A percentile compares a stretch with the other conserved stretches of the same genome.
Evolutionary conservation across 1,140 invertebrate genomes (phyloP).

Genomic region (Vanessa atalanta): DNA sequence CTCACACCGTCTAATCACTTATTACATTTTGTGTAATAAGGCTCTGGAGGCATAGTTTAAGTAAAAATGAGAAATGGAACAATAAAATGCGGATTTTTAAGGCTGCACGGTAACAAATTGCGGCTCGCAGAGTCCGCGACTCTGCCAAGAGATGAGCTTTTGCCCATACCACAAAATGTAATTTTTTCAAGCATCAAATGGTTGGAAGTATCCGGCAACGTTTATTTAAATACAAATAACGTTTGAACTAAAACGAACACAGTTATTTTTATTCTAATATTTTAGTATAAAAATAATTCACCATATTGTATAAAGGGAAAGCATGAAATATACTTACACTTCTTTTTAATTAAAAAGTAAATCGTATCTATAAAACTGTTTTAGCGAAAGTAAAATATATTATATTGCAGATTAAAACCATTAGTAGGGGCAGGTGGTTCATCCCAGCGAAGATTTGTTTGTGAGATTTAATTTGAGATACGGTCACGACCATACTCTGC

Average conservation of each 20-base stretch:
- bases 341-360: background rate
- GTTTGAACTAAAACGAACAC: background rate
- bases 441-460: slow-evolving; percentile 73
- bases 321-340: background rate
- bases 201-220: background rate
- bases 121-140: slow-evolving; percentile 56
- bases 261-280: background rate
- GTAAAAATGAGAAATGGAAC: slow-evolving; percentile 66
- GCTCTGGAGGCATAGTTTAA: slow-evolving; percentile 49
- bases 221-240: background rate
- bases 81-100: slow-evolving; percentile 68
- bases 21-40: too few relatives aligned
- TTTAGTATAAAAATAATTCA: too few relatives aligned
- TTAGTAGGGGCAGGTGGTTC: slow-evolving; percentile 57
- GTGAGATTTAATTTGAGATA: slow-evolving; percentile 76
- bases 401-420: slow-evolving; percentile 22
- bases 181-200: slow-evolving; percentile 32
- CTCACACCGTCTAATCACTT: too few relatives aligned
- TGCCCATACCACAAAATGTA: slow-evolving; percentile 48
- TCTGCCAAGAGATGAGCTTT: slow-evolving; percentile 58
- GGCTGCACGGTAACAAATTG: slow-evolving; percentile 73
- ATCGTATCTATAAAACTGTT: background rate
- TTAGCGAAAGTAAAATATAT: background rate
- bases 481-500: slow-evolving; percentile 61
- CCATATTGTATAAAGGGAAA: too few relatives aligned